Evolutionary conservation across 2,113 vertebrate genomes (phyloP).

Genomic region (Ondatra zibethicus): DNA sequence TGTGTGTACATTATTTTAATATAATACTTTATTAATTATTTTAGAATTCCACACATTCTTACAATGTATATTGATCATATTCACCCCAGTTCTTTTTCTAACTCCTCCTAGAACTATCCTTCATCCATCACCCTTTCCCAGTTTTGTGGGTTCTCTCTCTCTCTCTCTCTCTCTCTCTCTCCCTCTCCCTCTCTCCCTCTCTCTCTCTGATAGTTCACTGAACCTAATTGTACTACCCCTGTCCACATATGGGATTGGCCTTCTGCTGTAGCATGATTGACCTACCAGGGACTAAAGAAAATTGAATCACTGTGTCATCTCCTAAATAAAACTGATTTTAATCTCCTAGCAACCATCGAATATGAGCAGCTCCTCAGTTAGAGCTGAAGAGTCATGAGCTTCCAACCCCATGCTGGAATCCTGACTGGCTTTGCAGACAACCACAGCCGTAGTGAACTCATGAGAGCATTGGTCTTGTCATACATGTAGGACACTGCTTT

Average conservation of each 20-base stretch:
- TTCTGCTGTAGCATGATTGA: background rate
- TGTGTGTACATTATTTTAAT: background rate
- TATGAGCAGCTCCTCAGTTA: background rate
- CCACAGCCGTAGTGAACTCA: background rate
- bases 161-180: background rate
- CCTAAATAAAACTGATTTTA: background rate
- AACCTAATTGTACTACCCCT: background rate
- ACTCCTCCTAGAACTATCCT: background rate
- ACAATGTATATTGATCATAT: background rate
- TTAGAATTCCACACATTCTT: background rate
- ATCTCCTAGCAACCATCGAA: background rate
- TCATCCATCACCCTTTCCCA: background rate
- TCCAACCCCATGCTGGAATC: background rate
- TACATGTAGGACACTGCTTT: too few species aligned
- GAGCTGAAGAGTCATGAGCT: background rate
- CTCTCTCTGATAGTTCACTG: background rate
- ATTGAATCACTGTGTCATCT: background rate
- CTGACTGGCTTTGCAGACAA: too few species aligned
- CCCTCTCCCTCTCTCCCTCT: background rate
- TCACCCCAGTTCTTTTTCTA: background rate
- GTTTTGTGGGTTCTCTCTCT: background rate
- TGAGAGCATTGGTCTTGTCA: background rate
- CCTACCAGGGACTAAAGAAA: background rate
- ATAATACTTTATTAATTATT: background rate
- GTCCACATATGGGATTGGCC: background rate